A percentile compares a stretch with the other conserved stretches of the same genome.
These are phyloP conservation scores for Pomatorhinus ruficollis DNA, from an alignment of 2,113 vertebrate species.

Conservation along the genomic window DNA sequence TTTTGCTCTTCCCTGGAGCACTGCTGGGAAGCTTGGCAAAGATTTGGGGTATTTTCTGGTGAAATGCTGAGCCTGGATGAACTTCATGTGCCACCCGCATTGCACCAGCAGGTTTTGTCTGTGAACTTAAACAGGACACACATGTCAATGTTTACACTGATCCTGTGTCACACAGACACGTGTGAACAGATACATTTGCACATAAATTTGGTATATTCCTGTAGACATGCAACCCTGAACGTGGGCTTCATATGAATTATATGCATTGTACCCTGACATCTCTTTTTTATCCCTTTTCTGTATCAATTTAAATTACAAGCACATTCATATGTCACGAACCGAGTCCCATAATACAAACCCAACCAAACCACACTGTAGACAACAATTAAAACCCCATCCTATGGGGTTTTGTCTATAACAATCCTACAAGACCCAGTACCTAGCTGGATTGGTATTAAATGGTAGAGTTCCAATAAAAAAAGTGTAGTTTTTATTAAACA, in stretches of 20 bases:
- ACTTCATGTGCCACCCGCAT: background rate
- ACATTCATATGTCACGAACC: background rate
- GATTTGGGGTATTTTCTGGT: background rate
- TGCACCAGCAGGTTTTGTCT: background rate
- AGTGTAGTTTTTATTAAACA: background rate
- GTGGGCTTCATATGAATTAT: too few relatives aligned
- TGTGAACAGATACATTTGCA: background rate
- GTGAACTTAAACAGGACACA: background rate
- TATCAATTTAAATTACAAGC: background rate
- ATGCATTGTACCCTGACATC: background rate
- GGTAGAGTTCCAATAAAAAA: background rate
- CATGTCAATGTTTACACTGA: background rate
- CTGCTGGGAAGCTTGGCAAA: background rate
- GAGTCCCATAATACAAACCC: background rate
- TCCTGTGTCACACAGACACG: accelerated
- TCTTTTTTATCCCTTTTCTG: background rate
- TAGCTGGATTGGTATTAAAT: background rate
- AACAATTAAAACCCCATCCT: background rate
- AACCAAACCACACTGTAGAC: background rate
- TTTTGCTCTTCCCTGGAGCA: accelerated
- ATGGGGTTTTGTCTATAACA: background rate
- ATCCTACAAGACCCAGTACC: background rate
- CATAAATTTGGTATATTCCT: background rate
- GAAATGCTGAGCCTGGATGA: background rate
- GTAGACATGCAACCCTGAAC: background rate